Percentiles rank a stretch among this genome's conserved stretches.
Conservation (phyloP, 2,113 vertebrate species). For the Antennarius striatus region DNA sequence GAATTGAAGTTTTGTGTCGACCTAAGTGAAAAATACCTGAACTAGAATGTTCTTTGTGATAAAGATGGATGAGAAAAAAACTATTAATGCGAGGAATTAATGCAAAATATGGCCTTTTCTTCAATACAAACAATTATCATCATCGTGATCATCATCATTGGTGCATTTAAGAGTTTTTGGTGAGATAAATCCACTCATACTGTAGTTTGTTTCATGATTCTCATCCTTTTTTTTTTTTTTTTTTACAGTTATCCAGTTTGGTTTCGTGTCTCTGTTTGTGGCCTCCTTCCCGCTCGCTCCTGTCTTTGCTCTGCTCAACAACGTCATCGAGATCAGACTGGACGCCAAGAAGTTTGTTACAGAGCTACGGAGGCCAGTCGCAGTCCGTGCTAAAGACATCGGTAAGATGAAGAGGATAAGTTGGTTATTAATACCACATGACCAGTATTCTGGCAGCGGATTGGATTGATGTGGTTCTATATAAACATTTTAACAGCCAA, state of each 20-base stretch:
- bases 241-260: constrained; percentile 95
- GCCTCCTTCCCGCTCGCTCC: constrained; percentile 98
- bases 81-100: too few relatives aligned
- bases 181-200: too few relatives aligned
- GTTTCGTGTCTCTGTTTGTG: constrained; percentile 97
- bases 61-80: too few relatives aligned
- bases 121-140: too few relatives aligned
- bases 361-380: constrained; percentile 91
- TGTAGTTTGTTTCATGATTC: neutral
- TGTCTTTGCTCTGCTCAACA: constrained; percentile 96
- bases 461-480: neutral
- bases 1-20: too few relatives aligned
- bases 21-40: too few relatives aligned
- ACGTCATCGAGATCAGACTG: constrained; percentile 94
- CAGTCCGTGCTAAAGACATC: constrained; percentile 92
- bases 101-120: too few relatives aligned
- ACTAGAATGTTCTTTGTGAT: too few relatives aligned
- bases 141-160: too few relatives aligned
- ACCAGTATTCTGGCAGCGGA: neutral
- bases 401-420: constrained; percentile 75
- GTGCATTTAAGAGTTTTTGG: too few relatives aligned
- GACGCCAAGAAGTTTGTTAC: constrained; percentile 98
- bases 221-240: constrained; percentile 10
- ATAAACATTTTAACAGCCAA: neutral
- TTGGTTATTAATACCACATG: neutral